These are phyloP conservation scores for Mellivora capensis DNA, from an alignment of 2,113 vertebrate species.

Conservation along the genomic window DNA sequence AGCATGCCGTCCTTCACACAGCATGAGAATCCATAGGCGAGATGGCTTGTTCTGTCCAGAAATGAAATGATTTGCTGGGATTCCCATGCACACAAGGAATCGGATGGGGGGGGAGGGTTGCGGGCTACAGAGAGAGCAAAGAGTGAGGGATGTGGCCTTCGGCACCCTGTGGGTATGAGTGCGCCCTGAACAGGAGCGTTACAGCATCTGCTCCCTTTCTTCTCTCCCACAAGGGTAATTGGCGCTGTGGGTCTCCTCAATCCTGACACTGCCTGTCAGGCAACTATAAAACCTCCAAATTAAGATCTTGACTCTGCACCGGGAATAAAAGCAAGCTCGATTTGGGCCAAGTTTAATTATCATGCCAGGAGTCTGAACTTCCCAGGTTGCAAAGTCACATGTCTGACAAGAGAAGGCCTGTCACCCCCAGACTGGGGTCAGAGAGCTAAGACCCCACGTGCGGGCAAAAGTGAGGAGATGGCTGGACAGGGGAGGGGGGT, in stretches of 20 bases:
- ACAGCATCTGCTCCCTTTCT: background rate
- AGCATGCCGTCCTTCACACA: background rate
- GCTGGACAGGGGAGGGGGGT: background rate
- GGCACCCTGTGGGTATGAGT: fast-evolving
- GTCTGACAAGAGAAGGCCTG: conserved; percentile 34
- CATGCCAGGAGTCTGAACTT: conserved; percentile 26
- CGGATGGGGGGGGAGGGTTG: fast-evolving
- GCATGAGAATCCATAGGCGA: fast-evolving
- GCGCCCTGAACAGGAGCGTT: fast-evolving
- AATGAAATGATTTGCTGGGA: background rate
- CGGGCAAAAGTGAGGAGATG: background rate
- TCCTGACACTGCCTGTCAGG: conserved; percentile 26
- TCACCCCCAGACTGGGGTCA: background rate
- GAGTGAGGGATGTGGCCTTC: fast-evolving
- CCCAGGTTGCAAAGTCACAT: conserved; percentile 36
- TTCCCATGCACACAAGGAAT: fast-evolving
- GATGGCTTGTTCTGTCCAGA: background rate
- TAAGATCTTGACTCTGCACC: conserved; percentile 30
- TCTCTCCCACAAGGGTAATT: background rate
- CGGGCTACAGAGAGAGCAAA: background rate
- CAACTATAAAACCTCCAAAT: conserved; percentile 56
- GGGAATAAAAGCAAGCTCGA: conserved; percentile 48
- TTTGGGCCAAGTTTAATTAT: conserved; percentile 37
- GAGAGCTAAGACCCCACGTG: background rate
- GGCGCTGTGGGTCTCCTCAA: conserved; percentile 18